phyloP scores from a whole-genome alignment of 2,888 invertebrate genomes.

The Apoderus coryli region DNA sequence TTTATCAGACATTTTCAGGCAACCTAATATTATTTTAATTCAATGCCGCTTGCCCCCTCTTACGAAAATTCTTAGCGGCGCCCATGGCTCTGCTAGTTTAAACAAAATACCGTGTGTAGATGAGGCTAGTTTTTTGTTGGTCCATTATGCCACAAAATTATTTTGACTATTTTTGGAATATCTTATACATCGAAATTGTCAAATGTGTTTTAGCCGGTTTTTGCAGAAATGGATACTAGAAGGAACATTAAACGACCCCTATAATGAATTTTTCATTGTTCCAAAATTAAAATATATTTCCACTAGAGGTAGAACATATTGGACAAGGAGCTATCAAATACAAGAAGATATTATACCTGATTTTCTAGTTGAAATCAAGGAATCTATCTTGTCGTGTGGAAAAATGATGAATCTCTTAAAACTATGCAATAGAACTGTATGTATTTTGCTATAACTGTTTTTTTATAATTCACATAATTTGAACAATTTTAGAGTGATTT shows the following conservation, averaged over 20 bases:
- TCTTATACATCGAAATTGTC: no score
- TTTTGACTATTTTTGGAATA: no score
- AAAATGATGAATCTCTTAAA: conserved; percentile 58
- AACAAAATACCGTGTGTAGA: no score
- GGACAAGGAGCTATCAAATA: conserved; percentile 49
- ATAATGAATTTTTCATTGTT: conserved; percentile 74
- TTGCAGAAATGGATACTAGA: conserved; percentile 76
- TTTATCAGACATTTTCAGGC: no score
- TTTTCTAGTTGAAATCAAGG: conserved; percentile 47
- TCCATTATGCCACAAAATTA: no score
- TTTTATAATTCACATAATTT: background rate
- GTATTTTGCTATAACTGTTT: conserved; percentile 6
- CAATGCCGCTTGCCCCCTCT: no score
- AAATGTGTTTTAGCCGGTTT: conserved; percentile 40
- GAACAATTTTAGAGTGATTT: conserved; percentile 25
- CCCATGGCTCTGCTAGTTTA: no score
- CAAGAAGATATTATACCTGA: conserved; percentile 44
- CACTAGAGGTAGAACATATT: conserved; percentile 47
- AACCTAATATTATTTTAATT: no score
- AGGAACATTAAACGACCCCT: conserved; percentile 65
- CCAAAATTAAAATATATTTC: conserved; percentile 49
- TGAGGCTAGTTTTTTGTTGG: no score
- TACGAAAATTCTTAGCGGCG: no score
- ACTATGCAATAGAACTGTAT: conserved; percentile 53
- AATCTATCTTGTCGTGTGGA: conserved; percentile 56